A percentile compares a stretch with the other conserved stretches of the same genome.
These are phyloP conservation scores for Lutjanus erythropterus DNA, from an alignment of 2,113 vertebrate species.

Conservation along the genomic window DNA sequence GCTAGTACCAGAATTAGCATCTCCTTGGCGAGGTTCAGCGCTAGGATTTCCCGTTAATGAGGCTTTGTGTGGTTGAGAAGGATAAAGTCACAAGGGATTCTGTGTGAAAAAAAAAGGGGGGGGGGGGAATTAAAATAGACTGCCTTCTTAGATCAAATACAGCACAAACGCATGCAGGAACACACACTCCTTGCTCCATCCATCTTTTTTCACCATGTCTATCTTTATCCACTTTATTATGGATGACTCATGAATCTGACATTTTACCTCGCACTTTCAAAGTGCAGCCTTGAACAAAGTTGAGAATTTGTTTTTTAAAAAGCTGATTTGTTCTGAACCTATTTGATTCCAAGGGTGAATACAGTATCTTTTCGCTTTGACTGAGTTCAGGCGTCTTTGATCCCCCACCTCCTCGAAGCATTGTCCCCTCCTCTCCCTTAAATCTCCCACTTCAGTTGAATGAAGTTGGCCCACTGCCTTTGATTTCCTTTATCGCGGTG, in stretches of 20 bases:
- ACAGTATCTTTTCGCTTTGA: conserved; percentile 21
- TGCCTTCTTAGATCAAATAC: conserved; percentile 57
- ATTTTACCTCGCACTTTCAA: conserved; percentile 42
- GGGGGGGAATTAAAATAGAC: conserved; percentile 43
- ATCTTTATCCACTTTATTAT: conserved; percentile 49
- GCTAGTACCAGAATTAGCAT: conserved; percentile 79
- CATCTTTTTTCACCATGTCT: conserved; percentile 22
- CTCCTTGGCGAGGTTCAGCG: conserved; percentile 67
- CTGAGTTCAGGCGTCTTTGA: conserved; percentile 55
- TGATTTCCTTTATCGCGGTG: conserved; percentile 58
- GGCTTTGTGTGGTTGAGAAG: conserved; percentile 67
- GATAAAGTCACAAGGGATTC: conserved; percentile 71
- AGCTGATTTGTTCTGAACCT: conserved; percentile 23
- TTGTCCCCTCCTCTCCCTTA: conserved; percentile 30
- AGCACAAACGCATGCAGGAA: conserved; percentile 19
- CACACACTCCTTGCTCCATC: conserved; percentile 19
- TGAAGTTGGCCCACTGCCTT: conserved; percentile 44
- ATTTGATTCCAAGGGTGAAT: conserved; percentile 28
- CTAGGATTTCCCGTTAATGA: conserved; percentile 83
- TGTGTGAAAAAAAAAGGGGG: conserved; percentile 18
- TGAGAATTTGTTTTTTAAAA: conserved; percentile 31
- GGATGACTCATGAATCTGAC: conserved; percentile 49
- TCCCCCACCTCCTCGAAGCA: conserved; percentile 33
- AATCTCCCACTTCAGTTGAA: conserved; percentile 51
- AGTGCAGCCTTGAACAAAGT: conserved; percentile 49